Conservation (phyloP, 1,140 invertebrate genomes). For the Nixonia krombeini region DNA sequence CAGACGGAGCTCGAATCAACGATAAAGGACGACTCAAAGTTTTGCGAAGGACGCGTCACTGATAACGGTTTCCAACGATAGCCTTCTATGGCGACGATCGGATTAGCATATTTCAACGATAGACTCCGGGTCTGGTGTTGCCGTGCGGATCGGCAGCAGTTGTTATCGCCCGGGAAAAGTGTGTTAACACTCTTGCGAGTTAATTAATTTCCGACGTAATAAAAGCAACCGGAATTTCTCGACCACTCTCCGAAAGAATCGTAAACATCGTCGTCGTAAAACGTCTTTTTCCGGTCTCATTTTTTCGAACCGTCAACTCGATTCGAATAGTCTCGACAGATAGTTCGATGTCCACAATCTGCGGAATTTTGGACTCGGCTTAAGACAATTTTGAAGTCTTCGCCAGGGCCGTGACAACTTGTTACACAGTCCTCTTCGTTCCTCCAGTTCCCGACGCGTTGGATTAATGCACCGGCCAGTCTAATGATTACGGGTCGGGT, state of each 20-base stretch:
- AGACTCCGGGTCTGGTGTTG: background rate
- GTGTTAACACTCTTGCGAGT: background rate
- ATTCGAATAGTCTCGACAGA: too few species aligned
- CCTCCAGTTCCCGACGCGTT: too few species aligned
- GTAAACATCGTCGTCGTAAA: too few species aligned
- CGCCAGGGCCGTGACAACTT: background rate
- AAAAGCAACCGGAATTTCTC: background rate
- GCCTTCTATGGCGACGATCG: background rate
- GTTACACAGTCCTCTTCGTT: background rate
- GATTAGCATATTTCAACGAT: conserved; percentile 3
- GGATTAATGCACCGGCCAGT: conserved; percentile 1
- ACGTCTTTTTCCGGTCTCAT: too few species aligned
- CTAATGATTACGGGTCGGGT: conserved; percentile 8
- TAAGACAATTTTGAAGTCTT: background rate
- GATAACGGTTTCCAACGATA: background rate
- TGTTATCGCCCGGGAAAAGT: background rate
- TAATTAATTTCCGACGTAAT: background rate
- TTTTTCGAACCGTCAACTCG: too few species aligned
- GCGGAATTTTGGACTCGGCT: background rate
- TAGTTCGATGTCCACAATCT: too few species aligned
- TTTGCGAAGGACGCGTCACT: background rate
- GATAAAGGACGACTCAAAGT: background rate
- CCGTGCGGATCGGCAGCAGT: background rate
- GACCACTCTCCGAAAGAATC: too few species aligned
- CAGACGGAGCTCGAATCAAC: background rate